Conservation (phyloP, 2,797 vertebrate genomes). For the Rhyacichthys aspro region DNA sequence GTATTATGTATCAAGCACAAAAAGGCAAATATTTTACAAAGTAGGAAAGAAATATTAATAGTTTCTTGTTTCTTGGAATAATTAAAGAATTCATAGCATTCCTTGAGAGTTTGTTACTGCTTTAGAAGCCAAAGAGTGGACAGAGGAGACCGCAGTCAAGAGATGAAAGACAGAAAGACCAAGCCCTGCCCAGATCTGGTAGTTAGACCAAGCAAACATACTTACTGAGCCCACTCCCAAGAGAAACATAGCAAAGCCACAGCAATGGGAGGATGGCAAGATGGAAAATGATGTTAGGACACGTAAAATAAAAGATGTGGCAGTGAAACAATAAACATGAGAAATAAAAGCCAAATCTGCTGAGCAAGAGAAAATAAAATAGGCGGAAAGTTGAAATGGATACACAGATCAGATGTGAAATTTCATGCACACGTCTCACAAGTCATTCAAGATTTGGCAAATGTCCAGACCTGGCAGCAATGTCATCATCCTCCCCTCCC, state of each 20-base stretch:
- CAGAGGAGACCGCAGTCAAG: conserved; percentile 41
- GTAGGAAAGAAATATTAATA: not conserved
- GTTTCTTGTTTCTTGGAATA: not conserved
- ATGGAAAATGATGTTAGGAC: conserved; percentile 59
- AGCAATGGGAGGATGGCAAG: conserved; percentile 55
- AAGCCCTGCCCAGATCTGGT: conserved; percentile 36
- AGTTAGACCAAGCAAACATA: conserved; percentile 59
- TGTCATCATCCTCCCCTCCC: conserved; percentile 97
- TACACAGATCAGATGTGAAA: conserved; percentile 6
- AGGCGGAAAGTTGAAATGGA: conserved; percentile 13
- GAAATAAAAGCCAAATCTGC: conserved; percentile 5
- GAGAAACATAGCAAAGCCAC: conserved; percentile 69
- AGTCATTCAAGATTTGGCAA: not conserved
- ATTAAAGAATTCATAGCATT: conserved; percentile 20
- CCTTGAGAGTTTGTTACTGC: conserved; percentile 17
- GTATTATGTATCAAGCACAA: conserved; percentile 13
- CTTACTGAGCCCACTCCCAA: conserved; percentile 73
- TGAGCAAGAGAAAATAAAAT: conserved; percentile 13
- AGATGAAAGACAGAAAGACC: conserved; percentile 21
- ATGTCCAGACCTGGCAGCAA: conserved; percentile 87
- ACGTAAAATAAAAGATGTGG: conserved; percentile 22
- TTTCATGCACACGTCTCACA: conserved; percentile 3
- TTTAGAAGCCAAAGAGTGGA: conserved; percentile 44
- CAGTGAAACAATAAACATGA: conserved; percentile 28
- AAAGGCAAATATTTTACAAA: conserved; percentile 11